Evolutionary conservation across 2,113 vertebrate species (phyloP).

Genomic region (Zonotrichia leucophrys): DNA sequence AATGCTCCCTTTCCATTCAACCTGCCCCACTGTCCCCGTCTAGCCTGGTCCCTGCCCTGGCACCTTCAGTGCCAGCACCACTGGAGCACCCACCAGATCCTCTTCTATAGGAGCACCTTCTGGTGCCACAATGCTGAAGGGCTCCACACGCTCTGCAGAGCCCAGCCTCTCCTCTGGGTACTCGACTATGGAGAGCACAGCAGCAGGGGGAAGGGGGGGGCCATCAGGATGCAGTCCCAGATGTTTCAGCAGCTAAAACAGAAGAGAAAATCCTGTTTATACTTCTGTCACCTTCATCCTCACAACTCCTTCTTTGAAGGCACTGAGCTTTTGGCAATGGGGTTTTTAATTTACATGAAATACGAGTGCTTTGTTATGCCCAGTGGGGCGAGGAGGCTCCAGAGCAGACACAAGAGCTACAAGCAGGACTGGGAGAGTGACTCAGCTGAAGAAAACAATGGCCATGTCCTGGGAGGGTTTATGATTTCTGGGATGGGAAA

Average conservation of each 20-base stretch:
- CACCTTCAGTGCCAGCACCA: background rate
- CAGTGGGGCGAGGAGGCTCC: background rate
- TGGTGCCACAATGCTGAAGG: conserved; percentile 77
- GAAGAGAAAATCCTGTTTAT: background rate
- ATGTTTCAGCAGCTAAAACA: conserved; percentile 79
- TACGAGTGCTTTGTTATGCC: background rate
- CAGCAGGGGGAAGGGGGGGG: conserved; percentile 74
- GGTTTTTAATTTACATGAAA: background rate
- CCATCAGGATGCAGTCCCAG: conserved; percentile 79
- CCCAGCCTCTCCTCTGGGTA: conserved; percentile 72
- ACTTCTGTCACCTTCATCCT: background rate
- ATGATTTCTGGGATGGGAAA: background rate
- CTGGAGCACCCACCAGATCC: conserved; percentile 12
- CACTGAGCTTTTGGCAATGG: background rate
- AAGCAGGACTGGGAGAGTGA: background rate
- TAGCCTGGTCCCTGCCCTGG: background rate
- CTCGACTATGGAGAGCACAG: conserved; percentile 76
- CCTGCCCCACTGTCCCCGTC: background rate
- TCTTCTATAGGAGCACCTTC: conserved; percentile 4
- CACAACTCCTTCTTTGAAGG: background rate
- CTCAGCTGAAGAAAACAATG: background rate
- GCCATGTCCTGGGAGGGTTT: background rate
- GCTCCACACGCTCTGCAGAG: conserved; percentile 17
- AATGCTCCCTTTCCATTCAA: background rate
- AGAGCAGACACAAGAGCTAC: background rate